phyloP scores from a whole-genome alignment of 2,113 vertebrate genomes.

The Mus musculus region DNA sequence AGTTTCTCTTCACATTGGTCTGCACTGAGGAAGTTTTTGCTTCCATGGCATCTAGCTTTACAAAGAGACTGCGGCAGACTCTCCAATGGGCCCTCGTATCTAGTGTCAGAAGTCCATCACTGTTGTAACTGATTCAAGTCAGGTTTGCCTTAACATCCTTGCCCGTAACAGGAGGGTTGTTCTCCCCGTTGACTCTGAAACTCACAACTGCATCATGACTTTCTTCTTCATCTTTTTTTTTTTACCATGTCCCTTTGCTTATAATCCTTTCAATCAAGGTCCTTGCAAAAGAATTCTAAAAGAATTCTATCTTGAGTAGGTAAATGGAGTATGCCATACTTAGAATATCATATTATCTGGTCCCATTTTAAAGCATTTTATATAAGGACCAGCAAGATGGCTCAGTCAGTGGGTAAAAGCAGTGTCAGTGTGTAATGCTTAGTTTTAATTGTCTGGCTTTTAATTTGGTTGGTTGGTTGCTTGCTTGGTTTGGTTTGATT shows the following conservation, averaged over 20 bases:
- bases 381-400: neutral
- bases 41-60: neutral
- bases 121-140: neutral
- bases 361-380: conserved; percentile 32
- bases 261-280: neutral
- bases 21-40: neutral
- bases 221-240: neutral
- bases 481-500: no score
- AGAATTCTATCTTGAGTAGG: neutral
- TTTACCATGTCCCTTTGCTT: neutral
- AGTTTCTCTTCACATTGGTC: neutral
- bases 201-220: neutral
- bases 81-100: neutral
- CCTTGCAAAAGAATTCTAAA: conserved; percentile 31
- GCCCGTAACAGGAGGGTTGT: neutral
- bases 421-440: neutral
- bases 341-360: neutral
- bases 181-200: neutral
- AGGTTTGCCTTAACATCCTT: neutral
- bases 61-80: neutral
- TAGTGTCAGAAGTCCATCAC: neutral
- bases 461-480: no score
- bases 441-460: neutral
- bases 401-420: neutral
- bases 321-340: neutral